Evolutionary conservation across 2,888 invertebrate species (phyloP), one percentile per base, ranked within the genome.

Genomic region (Drosophila anceps): DNA sequence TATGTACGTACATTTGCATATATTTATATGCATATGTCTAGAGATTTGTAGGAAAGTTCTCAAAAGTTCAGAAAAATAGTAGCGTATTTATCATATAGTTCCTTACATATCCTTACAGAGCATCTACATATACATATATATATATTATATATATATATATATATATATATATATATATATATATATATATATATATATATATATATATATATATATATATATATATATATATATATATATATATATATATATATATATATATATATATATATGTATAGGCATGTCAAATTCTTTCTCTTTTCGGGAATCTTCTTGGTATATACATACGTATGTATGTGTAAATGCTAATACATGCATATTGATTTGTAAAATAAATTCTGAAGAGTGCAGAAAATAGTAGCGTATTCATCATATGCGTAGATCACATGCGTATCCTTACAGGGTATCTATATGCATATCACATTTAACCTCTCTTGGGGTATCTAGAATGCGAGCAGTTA

Each of bases 401-500:
- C 24, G 24, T 15, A 18, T 3, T 4, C 3, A 13, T 44, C 13
- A 6, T 24, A 7, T 13, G 20, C n/a, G n/a, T n/a, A n/a, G 4
- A 24, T 24, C 24, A 24, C 24, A 24, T 24, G 24, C 2, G 24
- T 4, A 24, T 24, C 24, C 24, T 29, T 29, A 10, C 18, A 57
- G 18, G 18, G 35, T 44, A 43, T 37, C 15, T 24, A 18, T 27
- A n/a, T 7, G 9, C 6, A n/a, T 18, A 18, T 29, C 12, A 29
- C 12, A 13, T 27, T 18, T 8, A 8, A n/a, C 31, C 41, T 15
- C 41, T 15, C 31, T 48, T 35, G 18, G 20, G 9, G 33, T 46
- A 20, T 15, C 29, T 18, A 46, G 44, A 60, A 46, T 50, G 31
- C 29, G 13, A 24, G 63, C 13, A 24, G 58, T 10, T 29, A 46